These are phyloP conservation scores for Desmodus rotundus DNA, from an alignment of 2,113 vertebrate species.

Conservation along the genomic window DNA sequence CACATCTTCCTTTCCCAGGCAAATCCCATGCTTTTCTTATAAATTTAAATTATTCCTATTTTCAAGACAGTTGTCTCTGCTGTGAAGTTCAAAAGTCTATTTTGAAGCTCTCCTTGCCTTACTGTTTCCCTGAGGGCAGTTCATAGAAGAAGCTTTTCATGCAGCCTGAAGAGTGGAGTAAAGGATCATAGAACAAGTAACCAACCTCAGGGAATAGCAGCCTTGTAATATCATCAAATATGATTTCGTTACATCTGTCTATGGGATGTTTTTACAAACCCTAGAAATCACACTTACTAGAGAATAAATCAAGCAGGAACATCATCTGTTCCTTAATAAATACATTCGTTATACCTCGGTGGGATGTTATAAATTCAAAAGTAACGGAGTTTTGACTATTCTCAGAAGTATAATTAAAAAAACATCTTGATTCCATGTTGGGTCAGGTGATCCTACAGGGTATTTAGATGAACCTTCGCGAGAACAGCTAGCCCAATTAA, in stretches of 20 bases:
- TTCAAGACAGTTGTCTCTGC: constrained; percentile 8
- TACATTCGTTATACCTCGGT: background rate
- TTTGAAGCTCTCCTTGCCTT: constrained; percentile 21
- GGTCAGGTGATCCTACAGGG: background rate
- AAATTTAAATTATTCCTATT: constrained; percentile 10
- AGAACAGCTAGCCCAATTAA: background rate
- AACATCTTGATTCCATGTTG: background rate
- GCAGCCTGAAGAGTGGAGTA: background rate
- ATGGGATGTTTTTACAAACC: constrained; percentile 1
- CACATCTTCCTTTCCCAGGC: background rate
- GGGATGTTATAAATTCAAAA: background rate
- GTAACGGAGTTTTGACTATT: background rate
- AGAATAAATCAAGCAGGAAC: background rate
- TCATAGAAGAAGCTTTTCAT: background rate
- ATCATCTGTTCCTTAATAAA: constrained; percentile 6
- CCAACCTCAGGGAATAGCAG: background rate
- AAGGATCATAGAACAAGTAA: background rate
- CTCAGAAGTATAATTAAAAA: background rate
- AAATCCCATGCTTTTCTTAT: background rate
- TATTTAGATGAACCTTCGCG: background rate
- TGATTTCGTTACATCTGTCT: background rate
- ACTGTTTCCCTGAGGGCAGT: background rate
- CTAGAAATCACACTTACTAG: background rate
- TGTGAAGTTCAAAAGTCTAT: constrained; percentile 34
- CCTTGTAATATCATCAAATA: constrained; percentile 18